A percentile compares a stretch with the other conserved stretches of the same genome.
Evolutionary conservation across 1,140 invertebrate genomes (phyloP).

Genomic region (Calycopis cecrops): DNA sequence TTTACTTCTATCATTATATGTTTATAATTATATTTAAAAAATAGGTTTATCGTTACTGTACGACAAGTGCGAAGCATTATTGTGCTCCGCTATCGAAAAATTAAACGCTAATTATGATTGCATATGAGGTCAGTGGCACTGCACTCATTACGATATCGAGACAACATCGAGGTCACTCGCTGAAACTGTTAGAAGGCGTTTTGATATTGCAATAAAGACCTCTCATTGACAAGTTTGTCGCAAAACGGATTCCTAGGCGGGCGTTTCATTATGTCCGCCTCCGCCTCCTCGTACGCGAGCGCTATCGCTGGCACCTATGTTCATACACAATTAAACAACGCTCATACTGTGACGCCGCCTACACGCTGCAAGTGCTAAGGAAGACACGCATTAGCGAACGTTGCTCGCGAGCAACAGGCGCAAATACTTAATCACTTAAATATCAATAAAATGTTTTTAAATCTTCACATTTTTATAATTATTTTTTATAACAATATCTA

Average conservation of each 20-base stretch:
- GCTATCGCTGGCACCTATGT: slow-evolving; percentile 97
- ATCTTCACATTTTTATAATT: too few relatives aligned
- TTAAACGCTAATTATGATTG: slow-evolving; percentile 38
- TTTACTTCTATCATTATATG: too few relatives aligned
- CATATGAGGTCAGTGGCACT: slow-evolving; percentile 28
- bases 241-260: slow-evolving; percentile 94
- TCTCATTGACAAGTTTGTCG: slow-evolving; percentile 98
- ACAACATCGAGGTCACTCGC: slow-evolving; percentile 62
- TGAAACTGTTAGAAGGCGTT: slow-evolving; percentile 51
- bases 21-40: too few relatives aligned
- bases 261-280: slow-evolving; percentile 99
- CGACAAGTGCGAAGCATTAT: too few relatives aligned
- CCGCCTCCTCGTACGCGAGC: slow-evolving; percentile 97
- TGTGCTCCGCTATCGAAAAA: too few relatives aligned
- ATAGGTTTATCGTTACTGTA: too few relatives aligned
- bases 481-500: too few relatives aligned
- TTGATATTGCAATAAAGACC: slow-evolving; percentile 75
- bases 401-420: background rate
- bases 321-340: slow-evolving; percentile 37
- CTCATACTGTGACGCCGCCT: slow-evolving; percentile 2
- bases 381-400: slow-evolving; percentile 29
- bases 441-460: too few relatives aligned
- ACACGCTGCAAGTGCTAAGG: slow-evolving; percentile 42
- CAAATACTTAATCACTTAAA: background rate
- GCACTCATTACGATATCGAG: slow-evolving; percentile 56